A percentile compares a stretch with the other conserved stretches of the same genome.
phyloP scores from a whole-genome alignment of 2,113 vertebrate species.

The Apistogramma diplotaenia region DNA sequence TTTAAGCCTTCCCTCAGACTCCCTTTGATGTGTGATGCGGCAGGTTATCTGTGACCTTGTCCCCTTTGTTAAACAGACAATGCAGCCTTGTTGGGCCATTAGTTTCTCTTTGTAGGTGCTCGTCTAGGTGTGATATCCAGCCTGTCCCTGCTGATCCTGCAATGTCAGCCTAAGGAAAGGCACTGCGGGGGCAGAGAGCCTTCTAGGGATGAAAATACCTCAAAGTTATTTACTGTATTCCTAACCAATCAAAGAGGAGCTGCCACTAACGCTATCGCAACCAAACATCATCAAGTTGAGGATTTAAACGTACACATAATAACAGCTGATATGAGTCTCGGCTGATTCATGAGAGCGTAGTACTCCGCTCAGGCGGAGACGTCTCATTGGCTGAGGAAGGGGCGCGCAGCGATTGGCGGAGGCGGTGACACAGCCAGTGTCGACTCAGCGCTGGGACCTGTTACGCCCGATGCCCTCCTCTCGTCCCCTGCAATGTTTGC shows the following conservation, averaged over 20 bases:
- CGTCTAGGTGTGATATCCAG: slow-evolving; percentile 62
- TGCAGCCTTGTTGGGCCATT: slow-evolving; percentile 58
- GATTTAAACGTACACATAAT: not conserved
- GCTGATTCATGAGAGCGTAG: slow-evolving; percentile 53
- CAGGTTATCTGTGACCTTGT: slow-evolving; percentile 56
- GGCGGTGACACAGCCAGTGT: slow-evolving; percentile 54
- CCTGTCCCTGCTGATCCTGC: slow-evolving; percentile 18
- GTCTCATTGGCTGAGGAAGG: slow-evolving; percentile 49
- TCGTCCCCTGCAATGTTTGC: slow-evolving; percentile 80
- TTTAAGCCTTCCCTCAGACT: slow-evolving; percentile 22
- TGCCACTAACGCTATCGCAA: slow-evolving; percentile 2
- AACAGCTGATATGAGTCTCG: not conserved
- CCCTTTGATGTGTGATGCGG: slow-evolving; percentile 58
- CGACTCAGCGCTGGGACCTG: slow-evolving; percentile 71
- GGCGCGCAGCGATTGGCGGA: slow-evolving; percentile 57
- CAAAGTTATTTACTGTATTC: not conserved
- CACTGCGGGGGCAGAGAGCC: not conserved
- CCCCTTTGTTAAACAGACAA: slow-evolving; percentile 71
- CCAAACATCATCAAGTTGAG: not conserved
- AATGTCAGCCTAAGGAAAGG: not conserved
- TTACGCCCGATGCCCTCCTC: slow-evolving; percentile 79
- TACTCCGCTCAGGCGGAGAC: slow-evolving; percentile 45
- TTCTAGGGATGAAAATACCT: not conserved
- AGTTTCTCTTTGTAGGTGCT: slow-evolving; percentile 66
- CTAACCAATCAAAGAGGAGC: not conserved